Evolutionary conservation across 2,113 vertebrate species (phyloP).

Genomic region (Hypocryptadius cinnamomeus): DNA sequence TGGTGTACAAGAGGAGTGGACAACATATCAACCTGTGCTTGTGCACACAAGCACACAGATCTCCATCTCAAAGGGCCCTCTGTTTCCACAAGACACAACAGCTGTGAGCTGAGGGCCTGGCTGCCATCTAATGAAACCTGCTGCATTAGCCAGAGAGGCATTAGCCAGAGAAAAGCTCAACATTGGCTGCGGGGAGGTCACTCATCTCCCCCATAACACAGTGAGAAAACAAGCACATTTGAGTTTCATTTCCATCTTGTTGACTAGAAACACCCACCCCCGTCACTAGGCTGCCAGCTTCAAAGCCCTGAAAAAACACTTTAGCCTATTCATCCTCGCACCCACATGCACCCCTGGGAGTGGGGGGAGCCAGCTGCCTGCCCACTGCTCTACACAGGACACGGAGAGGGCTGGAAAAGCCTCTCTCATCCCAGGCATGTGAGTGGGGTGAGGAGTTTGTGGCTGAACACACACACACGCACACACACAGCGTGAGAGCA

Average conservation of each 20-base stretch:
- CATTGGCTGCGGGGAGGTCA: accelerated
- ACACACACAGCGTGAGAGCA: neutral
- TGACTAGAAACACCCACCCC: neutral
- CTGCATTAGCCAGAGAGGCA: neutral
- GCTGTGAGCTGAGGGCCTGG: neutral
- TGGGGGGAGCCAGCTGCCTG: neutral
- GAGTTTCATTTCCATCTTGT: neutral
- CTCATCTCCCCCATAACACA: neutral
- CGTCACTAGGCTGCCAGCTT: slow-evolving; percentile 8
- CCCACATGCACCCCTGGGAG: neutral
- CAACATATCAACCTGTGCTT: neutral
- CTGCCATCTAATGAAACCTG: neutral
- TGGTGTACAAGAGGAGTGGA: neutral
- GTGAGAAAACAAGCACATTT: neutral
- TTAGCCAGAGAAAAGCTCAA: neutral
- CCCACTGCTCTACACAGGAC: neutral
- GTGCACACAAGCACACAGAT: neutral
- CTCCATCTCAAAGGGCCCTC: neutral
- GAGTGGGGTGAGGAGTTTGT: neutral
- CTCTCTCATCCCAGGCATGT: neutral
- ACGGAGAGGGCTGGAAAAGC: neutral
- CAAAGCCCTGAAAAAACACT: slow-evolving; percentile 33
- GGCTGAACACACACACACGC: neutral
- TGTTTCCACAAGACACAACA: neutral
- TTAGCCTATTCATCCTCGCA: neutral